Base-by-base conservation (phyloP, 2,797 vertebrate genomes). In the Catostomus latipinnis region DNA sequence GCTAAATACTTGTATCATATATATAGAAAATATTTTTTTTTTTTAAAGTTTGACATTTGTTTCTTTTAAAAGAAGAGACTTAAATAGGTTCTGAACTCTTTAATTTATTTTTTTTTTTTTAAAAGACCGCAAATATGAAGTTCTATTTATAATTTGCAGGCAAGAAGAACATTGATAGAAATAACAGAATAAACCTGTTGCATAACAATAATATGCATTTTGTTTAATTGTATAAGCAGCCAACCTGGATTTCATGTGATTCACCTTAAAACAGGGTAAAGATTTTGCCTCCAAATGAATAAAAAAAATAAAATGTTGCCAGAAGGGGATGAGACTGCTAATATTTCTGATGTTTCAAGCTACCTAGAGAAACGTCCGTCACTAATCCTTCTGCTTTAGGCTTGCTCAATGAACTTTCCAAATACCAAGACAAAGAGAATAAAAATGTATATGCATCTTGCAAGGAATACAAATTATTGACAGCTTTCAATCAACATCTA, bases 91-190 rank as follows among this genome's bases (percentile, higher is more conserved):
- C 92, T 92, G 94, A 94, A 95, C 94, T 96, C 89, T 93, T 95
- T 99, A 98, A 98, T 98, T 99, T 99, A 99, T 34, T 34, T 34
- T 98, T 97, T 97, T 97, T 95, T 95, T 95, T 97, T 97, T 22
- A 95, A 96, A 78, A 95, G 93, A 96, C 97, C 97, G 95, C 96
- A 96, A 95, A 96, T 95, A 92, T 85, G 80, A 92, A 94, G 95
- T 95, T 95, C 96, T 96, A 97, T 97, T 97, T 97, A 94, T 96
- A 95, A 95, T 97, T 97, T 96, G 96, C 96, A 97, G 96, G 96
- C 94, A 94, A 94, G 93, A 92, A 94, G 91, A 92, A 88, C 87
- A 86, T 84, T 72, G 93, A 94, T 93, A 96, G 95, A 93, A 93
- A 90, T 93, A 94, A 94, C 94, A 96, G 95, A 96, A 95, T 95